These are phyloP conservation scores for Anolis carolinensis DNA, from an alignment of 2,113 vertebrate species.

Conservation along the genomic window DNA sequence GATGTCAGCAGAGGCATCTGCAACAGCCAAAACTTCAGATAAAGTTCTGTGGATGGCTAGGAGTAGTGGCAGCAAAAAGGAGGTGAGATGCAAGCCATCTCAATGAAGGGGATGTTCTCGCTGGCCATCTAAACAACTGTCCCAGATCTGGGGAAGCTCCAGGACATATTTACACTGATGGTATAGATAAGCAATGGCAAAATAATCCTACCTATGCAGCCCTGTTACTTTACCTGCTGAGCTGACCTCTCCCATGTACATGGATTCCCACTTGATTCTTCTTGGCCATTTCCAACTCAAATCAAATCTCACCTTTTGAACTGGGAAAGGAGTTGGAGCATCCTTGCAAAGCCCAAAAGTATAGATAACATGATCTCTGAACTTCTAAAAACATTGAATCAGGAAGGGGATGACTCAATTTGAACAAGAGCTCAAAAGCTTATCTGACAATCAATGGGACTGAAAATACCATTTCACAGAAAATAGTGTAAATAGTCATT, in stretches of 20 bases:
- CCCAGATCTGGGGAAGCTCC: too few species aligned
- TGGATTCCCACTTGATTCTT: not conserved
- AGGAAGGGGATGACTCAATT: not conserved
- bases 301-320: not conserved
- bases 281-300: not conserved
- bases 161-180: too few species aligned
- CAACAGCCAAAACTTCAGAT: too few species aligned
- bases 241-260: not conserved
- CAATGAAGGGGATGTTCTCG: too few species aligned
- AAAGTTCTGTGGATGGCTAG: too few species aligned
- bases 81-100: too few species aligned
- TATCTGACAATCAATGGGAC: too few species aligned
- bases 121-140: too few species aligned
- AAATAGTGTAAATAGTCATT: not conserved
- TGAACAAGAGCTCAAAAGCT: not conserved
- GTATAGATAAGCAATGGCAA: not conserved
- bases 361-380: not conserved
- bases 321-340: too few species aligned
- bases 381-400: not conserved
- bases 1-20: too few species aligned
- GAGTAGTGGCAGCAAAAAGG: too few species aligned
- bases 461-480: not conserved
- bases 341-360: not conserved
- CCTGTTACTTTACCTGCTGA: not conserved
- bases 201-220: not conserved